Evolutionary conservation across 2,888 invertebrate genomes (phyloP).

Genomic region (Scaptomyza reducta): DNA sequence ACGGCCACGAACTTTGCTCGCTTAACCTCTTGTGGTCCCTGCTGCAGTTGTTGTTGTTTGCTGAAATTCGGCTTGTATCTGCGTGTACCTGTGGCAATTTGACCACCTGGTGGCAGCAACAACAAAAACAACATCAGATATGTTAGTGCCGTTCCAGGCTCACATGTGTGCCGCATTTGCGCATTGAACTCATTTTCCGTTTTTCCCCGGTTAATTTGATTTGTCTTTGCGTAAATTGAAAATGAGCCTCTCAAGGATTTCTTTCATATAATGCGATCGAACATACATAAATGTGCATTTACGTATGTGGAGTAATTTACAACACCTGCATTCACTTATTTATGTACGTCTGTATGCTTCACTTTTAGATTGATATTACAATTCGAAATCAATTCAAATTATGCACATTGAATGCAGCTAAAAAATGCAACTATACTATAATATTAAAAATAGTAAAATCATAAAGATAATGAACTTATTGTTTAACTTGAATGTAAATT

Average conservation of each 20-base stretch:
- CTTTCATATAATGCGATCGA: slow-evolving; percentile 6
- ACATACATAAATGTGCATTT: background rate
- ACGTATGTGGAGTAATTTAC: slow-evolving; percentile 21
- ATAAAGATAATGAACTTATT: background rate
- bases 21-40: slow-evolving; percentile 62
- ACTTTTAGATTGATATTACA: slow-evolving; percentile 10
- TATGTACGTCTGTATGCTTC: slow-evolving; percentile 4
- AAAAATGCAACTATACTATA: background rate
- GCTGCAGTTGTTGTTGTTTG: slow-evolving; percentile 36
- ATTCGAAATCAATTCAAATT: slow-evolving; percentile 26
- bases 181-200: slow-evolving; percentile 56
- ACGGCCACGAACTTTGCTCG: slow-evolving; percentile 82
- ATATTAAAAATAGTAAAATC: background rate
- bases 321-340: slow-evolving; percentile 49
- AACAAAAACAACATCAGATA: background rate
- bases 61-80: slow-evolving; percentile 57
- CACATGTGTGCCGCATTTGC: slow-evolving; percentile 25
- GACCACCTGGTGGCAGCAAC: slow-evolving; percentile 60
- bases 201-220: slow-evolving; percentile 57
- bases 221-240: slow-evolving; percentile 70
- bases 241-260: slow-evolving; percentile 60
- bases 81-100: slow-evolving; percentile 62
- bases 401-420: slow-evolving; percentile 20
- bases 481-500: background rate
- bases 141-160: slow-evolving; percentile 17